These are phyloP conservation scores for Rhinoraja longicauda DNA, from an alignment of 2,797 vertebrate species.

Conservation along the genomic window DNA sequence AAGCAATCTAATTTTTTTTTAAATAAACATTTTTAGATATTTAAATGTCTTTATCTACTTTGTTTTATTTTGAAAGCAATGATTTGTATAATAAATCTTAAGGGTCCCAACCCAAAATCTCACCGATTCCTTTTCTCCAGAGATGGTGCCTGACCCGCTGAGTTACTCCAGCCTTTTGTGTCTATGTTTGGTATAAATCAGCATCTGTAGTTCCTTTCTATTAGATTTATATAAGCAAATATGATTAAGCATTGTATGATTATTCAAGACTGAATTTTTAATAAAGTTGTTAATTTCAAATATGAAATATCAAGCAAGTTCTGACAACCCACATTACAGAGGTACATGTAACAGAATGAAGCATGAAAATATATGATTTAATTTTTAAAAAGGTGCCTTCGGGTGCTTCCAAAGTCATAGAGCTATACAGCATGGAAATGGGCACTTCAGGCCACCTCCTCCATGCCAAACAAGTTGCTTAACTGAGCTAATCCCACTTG, in stretches of 20 bases:
- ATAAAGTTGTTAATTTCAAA: neutral
- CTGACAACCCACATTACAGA: neutral
- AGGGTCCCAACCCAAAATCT: no score
- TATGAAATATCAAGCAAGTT: neutral
- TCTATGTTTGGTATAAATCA: no score
- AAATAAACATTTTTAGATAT: neutral
- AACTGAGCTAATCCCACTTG: no score
- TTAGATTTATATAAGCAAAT: neutral
- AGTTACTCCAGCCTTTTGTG: no score
- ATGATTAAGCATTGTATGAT: neutral
- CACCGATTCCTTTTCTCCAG: no score
- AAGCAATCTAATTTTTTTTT: neutral
- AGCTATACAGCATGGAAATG: no score
- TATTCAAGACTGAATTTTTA: neutral
- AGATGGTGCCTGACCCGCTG: no score
- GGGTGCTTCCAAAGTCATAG: no score
- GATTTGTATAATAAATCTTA: neutral
- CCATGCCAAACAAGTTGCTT: no score
- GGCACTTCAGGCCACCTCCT: no score
- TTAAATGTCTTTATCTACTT: neutral
- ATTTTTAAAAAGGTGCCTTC: neutral
- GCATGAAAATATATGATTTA: neutral
- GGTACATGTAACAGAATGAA: neutral
- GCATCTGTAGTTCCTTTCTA: no score
- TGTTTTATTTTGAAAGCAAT: neutral